These are phyloP conservation scores for Astyanax mexicanus DNA, from an alignment of 2,797 vertebrate species.

Conservation along the genomic window DNA sequence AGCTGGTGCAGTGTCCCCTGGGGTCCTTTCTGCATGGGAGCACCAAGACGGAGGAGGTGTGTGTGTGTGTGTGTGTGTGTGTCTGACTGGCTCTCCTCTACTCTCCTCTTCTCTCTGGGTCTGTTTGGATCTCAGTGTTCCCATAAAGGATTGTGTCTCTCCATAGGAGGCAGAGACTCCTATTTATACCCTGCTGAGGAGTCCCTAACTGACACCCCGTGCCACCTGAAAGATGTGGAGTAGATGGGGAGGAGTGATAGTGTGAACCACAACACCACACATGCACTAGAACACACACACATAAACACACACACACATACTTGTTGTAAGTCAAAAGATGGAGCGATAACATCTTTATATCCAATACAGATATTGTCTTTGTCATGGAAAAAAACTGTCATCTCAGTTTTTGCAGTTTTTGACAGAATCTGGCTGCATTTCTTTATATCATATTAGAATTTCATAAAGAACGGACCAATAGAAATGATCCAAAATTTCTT, in stretches of 20 bases:
- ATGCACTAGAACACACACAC: conserved; percentile 18
- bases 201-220: conserved; percentile 76
- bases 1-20: conserved; percentile 79
- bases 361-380: not conserved
- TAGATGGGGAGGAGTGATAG: conserved; percentile 66
- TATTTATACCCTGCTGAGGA: conserved; percentile 79
- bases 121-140: conserved; percentile 64
- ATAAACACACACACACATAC: conserved; percentile 68
- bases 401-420: too few relatives aligned
- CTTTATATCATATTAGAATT: too few relatives aligned
- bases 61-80: conserved; percentile 60
- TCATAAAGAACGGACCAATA: too few relatives aligned
- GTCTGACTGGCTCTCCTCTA: conserved; percentile 54
- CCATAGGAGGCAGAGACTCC: conserved; percentile 63
- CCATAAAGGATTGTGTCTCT: conserved; percentile 63
- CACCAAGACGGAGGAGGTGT: conserved; percentile 74
- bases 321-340: not conserved
- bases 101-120: conserved; percentile 53
- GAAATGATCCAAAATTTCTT: too few relatives aligned
- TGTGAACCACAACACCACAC: conserved; percentile 46
- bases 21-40: conserved; percentile 77
- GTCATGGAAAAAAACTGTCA: too few relatives aligned
- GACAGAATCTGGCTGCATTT: too few relatives aligned
- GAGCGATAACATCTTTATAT: too few relatives aligned
- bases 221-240: conserved; percentile 77